Base-by-base conservation (phyloP, 2,797 vertebrate genomes). In the Gila robusta region DNA sequence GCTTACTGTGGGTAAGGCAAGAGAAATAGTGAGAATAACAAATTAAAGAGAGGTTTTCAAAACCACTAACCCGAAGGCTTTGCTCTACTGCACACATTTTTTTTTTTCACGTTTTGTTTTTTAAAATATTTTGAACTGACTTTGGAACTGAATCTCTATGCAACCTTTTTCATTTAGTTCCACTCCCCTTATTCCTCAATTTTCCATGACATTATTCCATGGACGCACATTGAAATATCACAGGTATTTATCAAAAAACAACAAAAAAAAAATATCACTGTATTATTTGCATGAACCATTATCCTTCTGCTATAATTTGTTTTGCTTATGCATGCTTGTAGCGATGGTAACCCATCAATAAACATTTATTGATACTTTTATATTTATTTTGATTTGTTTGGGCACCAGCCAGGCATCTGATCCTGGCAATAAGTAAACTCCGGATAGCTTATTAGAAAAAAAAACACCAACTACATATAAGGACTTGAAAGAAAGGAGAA, bases 31-130 rank as follows among this genome's bases (percentile, higher is more conserved):
- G 14, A 79, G 78, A 79, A 66, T 59, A 39, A 59, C 54, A 78
- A 59, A 59, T 78, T 78, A 59, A 59, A 59, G 17, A 39, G 12
- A 78, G 7, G 52, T 39, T 39, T 77, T 39, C 21, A 78, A 59
- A 78, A 39, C 2, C 26, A 28, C 44, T 32, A 12, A 54, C 6
- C 35, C 6, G 5, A n/a, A 59, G 32, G 52, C 32, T 77, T 59
- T 39, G 3, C 35, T 78, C 3, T 7, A 21, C 32, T 37, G 49
- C 19, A 14, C 19, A 66, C 6, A 3, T 14, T 23, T 41, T 2
- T 9, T 21, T 7, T 16, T 2, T 72, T 12, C 21, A 71, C 21
- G 0, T 26, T 28, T 52, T 52, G 0, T 32, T 74, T 32, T 74
- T 28, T 0, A 19, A 44, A 26, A n/a, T 72, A 26, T 9, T 28